Evolutionary conservation across 2,797 vertebrate genomes (phyloP), one percentile per base, ranked within the genome.

Genomic region (Phaenicophaeus curvirostris): DNA sequence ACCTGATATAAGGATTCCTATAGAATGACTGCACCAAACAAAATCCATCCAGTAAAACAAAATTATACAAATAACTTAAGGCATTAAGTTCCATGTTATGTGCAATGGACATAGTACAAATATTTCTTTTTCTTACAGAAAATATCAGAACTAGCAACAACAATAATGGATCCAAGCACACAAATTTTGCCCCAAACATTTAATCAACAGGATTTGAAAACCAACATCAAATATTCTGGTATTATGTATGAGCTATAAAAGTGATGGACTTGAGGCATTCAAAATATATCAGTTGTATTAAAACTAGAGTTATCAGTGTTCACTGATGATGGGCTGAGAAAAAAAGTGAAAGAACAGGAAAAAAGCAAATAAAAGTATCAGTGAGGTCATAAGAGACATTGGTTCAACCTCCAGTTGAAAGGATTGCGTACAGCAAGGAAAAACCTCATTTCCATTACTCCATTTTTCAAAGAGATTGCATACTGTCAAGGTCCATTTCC

Each of bases 341-440:
- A 83, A 53, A 71, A 58, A 61, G 41, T 42, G 30, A 87, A 84
- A 69, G 50, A 89, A 93, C 16, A 78, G 15, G 61, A 42, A 76
- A 90, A 16, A 72, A 86, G 44, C 20, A 88, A 90, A 88, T 53
- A 84, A 90, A 93, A 91, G 75, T 78, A 85, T 0, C 61, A 67
- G 44, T 54, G 74, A 86, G 35, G 42, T 84, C 4, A 0, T 59
- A 80, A 79, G 48, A 61, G 63, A 87, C 51, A 46, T 23, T 58
- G 41, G 54, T 87, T 85, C 78, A 89, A 71, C 10, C 24, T 75
- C 31, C 14, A 57, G 58, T 31, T 87, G 71, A 87, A 89, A 92
- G 14, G 63, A 91, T 86, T 93, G 94, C 35, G 41, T 78, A 91
- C 42, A 94, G 87, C 61, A 93, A 79, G 42, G 63, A 88, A 96